Evolutionary conservation across 1,140 invertebrate species (phyloP), one percentile per base, ranked within the genome.

Genomic region (Drosophila mayri): DNA sequence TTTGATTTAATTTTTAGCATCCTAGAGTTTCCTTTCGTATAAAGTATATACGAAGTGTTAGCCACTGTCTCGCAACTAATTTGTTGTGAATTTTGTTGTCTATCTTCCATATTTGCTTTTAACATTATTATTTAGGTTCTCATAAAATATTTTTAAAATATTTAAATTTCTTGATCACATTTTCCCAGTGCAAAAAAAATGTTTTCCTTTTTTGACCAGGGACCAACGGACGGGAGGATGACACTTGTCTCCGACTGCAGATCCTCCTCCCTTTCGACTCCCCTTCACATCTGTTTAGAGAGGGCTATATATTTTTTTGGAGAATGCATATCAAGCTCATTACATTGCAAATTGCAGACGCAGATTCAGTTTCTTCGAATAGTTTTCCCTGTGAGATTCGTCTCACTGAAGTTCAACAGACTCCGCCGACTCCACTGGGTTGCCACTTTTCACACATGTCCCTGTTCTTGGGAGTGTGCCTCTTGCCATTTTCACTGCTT

Each of bases 321-420:
- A 84, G 87, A 81, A 76, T 81, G 85, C 85, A 90, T 90, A 88
- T 88, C 85, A 80, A 79, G 85, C 85, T 85, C 85, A 88, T 88
- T 85, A 79, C 85, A 85, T 90, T 84, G 76, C 70, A 66, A 88
- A 88, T 88, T 90, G 81, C 85, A 81, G 70, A 65, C 78, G 70
- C 54, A 57, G 44, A 68, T 82, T 70, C 62, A 67, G 66, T 70
- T 70, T 67, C 66, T 44, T 67, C 66, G 67, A 75, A 60, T 62
- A 79, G 74, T 82, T 86, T 75, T 70, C 52, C 64, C 60, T 43
- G 55, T 35, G 52, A 32, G 58, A 74, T 74, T 66, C 73, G 62
- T 54, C 63, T 59, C 25, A 9, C 60, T 55, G 68, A 90, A 90
- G 84, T 88, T 88, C 84, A 88, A 84, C 85, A 87, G 79, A 84